These are phyloP conservation scores for Aphrophora alni DNA, from an alignment of 2,888 invertebrate genomes.

Conservation along the genomic window DNA sequence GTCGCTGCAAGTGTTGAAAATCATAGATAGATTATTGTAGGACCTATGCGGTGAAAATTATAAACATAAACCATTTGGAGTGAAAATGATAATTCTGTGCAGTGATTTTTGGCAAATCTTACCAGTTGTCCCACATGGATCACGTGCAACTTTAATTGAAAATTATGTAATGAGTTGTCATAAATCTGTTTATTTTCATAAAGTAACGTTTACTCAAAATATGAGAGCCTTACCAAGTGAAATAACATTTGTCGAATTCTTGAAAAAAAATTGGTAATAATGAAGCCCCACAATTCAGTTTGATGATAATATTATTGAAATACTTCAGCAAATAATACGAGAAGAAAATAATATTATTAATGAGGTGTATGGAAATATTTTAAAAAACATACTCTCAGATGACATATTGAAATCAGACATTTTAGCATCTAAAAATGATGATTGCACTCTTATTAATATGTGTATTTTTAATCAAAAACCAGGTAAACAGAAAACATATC, in stretches of 20 bases:
- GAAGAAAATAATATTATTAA: not conserved
- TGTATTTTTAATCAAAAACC: not conserved
- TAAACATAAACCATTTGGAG: conserved; percentile 12
- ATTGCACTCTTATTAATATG: not conserved
- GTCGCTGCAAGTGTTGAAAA: not conserved
- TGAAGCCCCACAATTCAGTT: too few relatives aligned
- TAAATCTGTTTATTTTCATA: not conserved
- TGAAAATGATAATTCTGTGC: not conserved
- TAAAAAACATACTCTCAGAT: conserved; percentile 7
- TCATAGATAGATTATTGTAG: not conserved
- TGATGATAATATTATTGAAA: not conserved
- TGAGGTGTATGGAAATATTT: conserved; percentile 6
- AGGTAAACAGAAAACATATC: conserved; percentile 2
- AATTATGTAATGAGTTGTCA: not conserved
- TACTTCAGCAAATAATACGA: not conserved
- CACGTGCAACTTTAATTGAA: conserved; percentile 6
- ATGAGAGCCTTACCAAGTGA: not conserved
- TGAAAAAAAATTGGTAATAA: too few relatives aligned
- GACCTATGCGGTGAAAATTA: not conserved
- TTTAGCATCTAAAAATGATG: conserved; percentile 1
- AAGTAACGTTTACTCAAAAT: not conserved
- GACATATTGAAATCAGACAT: conserved; percentile 3
- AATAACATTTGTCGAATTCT: not conserved
- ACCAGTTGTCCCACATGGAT: not conserved
- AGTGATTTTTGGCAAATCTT: conserved; percentile 6